phyloP scores from a whole-genome alignment of 2,888 invertebrate genomes.

The Scelioninae gen. 2 region DNA sequence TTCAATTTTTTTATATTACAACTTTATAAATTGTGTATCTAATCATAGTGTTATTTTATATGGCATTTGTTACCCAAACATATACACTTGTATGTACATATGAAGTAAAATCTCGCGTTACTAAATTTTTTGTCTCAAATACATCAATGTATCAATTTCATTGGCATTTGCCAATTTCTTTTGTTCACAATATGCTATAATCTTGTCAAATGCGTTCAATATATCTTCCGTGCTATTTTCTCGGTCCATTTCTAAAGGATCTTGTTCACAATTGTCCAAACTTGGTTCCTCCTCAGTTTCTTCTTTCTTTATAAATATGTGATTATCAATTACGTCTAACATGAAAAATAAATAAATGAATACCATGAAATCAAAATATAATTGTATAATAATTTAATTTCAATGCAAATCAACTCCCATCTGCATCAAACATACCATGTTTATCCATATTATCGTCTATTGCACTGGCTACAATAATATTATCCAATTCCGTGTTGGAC shows the following conservation, averaged over 20 bases:
- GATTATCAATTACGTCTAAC: constrained; percentile 7
- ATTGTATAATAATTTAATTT: too few relatives aligned
- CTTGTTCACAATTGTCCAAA: constrained; percentile 8
- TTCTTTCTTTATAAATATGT: constrained; percentile 32
- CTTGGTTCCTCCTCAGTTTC: constrained; percentile 10
- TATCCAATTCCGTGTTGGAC: constrained; percentile 26
- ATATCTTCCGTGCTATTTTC: constrained; percentile 24
- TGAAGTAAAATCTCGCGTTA: too few relatives aligned
- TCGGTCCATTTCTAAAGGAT: constrained; percentile 21
- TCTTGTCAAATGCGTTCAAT: constrained; percentile 22
- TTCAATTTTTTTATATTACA: constrained; percentile 19
- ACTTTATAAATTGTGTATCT: not conserved
- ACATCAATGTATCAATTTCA: constrained; percentile 20
- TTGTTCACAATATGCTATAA: constrained; percentile 27
- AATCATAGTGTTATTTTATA: too few relatives aligned
- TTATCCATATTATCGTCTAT: constrained; percentile 1
- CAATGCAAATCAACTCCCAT: too few relatives aligned
- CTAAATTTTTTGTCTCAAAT: constrained; percentile 23
- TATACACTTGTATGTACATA: too few relatives aligned
- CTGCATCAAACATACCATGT: not conserved
- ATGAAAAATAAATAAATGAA: not conserved
- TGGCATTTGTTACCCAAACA: too few relatives aligned
- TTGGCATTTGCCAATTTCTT: constrained; percentile 26
- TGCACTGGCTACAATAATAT: constrained; percentile 20
- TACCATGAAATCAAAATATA: too few relatives aligned